phyloP scores from a whole-genome alignment of 2,797 vertebrate species.

The Sebastes steindachneri region DNA sequence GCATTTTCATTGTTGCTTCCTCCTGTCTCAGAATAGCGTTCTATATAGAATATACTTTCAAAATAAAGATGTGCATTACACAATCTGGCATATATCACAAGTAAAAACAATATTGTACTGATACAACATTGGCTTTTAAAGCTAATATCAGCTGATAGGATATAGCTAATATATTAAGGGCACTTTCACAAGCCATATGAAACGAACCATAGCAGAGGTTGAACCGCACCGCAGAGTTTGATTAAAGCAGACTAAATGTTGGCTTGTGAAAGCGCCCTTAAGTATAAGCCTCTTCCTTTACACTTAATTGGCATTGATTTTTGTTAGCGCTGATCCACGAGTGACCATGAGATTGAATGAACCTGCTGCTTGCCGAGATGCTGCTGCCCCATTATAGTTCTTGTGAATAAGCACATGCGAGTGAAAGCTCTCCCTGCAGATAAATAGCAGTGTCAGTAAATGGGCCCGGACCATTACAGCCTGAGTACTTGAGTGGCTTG shows the following conservation, averaged over 20 bases:
- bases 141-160: neutral
- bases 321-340: conserved; percentile 3
- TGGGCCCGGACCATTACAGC: conserved; percentile 1
- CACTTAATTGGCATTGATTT: conserved; percentile 30
- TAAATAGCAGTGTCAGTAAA: conserved; percentile 43
- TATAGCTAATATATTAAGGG: too few species aligned
- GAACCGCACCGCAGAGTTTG: too few species aligned
- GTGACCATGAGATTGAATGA: conserved; percentile 7
- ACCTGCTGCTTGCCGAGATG: conserved; percentile 13
- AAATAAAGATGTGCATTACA: neutral
- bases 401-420: conserved; percentile 7
- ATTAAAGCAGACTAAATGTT: too few species aligned
- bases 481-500: conserved; percentile 18
- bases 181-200: too few species aligned
- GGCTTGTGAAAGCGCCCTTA: too few species aligned
- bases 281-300: neutral
- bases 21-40: too few species aligned
- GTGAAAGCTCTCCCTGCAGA: conserved; percentile 26
- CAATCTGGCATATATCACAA: neutral
- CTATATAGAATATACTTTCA: too few species aligned
- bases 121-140: neutral
- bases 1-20: neutral
- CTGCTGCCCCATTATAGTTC: conserved; percentile 24
- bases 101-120: neutral
- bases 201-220: too few species aligned